Evolutionary conservation across 2,113 vertebrate genomes (phyloP).

Genomic region (Myodes glareolus): DNA sequence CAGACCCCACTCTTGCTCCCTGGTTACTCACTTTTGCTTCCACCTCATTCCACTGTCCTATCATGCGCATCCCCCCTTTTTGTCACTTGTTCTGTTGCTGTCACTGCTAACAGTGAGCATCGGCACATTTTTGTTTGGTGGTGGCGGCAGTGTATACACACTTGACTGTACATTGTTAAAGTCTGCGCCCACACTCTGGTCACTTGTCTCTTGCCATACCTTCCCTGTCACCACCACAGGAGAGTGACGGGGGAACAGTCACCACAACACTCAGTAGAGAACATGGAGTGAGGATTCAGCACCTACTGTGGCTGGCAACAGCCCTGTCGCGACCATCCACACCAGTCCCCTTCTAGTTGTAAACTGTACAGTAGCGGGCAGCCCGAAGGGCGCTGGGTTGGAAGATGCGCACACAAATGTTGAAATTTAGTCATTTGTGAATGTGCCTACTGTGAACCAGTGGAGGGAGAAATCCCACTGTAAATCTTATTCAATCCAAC

Average conservation of each 20-base stretch:
- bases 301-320: background rate
- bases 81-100: background rate
- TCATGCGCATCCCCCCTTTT: too few species aligned
- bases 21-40: background rate
- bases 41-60: background rate
- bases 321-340: background rate
- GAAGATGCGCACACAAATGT: background rate
- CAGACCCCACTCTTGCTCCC: background rate
- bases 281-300: background rate
- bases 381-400: background rate
- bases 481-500: background rate
- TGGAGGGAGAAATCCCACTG: background rate
- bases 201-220: background rate
- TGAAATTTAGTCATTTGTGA: background rate
- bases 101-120: background rate
- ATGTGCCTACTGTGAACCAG: background rate
- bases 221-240: background rate
- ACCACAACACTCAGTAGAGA: background rate
- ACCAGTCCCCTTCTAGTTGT: too few species aligned
- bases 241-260: background rate
- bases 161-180: background rate
- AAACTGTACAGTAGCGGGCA: background rate
- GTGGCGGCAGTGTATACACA: too few species aligned
- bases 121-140: background rate
- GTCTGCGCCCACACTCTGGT: background rate